Evolutionary conservation across 2,888 invertebrate species (phyloP).

Genomic region (Agrypnus murinus): DNA sequence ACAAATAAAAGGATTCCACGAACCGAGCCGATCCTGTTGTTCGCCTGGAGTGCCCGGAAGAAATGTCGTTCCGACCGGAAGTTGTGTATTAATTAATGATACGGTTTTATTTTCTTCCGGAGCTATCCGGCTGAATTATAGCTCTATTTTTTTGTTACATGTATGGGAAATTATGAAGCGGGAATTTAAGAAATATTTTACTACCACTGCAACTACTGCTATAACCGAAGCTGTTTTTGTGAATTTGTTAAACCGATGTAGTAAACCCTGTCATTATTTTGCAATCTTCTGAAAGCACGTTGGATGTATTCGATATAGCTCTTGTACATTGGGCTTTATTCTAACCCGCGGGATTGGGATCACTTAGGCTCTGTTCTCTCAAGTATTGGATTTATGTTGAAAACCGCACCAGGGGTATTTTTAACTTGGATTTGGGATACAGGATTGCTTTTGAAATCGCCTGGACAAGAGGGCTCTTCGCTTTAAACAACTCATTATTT

Average conservation of each 20-base stretch:
- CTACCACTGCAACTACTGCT: not conserved
- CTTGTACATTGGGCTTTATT: conserved; percentile 51
- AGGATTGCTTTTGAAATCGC: conserved; percentile 48
- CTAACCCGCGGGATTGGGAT: conserved; percentile 51
- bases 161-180: conserved; percentile 10
- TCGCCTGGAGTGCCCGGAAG: conserved; percentile 56
- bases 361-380: conserved; percentile 47
- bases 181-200: conserved; percentile 31
- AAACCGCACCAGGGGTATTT: conserved; percentile 57
- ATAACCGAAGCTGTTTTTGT: not conserved
- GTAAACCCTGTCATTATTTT: conserved; percentile 50
- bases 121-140: conserved; percentile 42
- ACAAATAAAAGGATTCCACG: conserved; percentile 59
- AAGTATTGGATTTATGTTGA: conserved; percentile 56
- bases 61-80: conserved; percentile 58
- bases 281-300: conserved; percentile 54
- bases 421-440: conserved; percentile 57
- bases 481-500: conserved; percentile 44
- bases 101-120: conserved; percentile 52
- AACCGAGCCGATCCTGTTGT: conserved; percentile 55
- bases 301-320: conserved; percentile 54
- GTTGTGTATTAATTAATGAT: conserved; percentile 61
- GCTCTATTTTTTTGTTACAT: conserved; percentile 21
- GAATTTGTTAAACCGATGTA: conserved; percentile 29
- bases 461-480: conserved; percentile 41